Evolutionary conservation across 2,797 vertebrate genomes (phyloP).

Genomic region (Gymnodraco acuticeps): DNA sequence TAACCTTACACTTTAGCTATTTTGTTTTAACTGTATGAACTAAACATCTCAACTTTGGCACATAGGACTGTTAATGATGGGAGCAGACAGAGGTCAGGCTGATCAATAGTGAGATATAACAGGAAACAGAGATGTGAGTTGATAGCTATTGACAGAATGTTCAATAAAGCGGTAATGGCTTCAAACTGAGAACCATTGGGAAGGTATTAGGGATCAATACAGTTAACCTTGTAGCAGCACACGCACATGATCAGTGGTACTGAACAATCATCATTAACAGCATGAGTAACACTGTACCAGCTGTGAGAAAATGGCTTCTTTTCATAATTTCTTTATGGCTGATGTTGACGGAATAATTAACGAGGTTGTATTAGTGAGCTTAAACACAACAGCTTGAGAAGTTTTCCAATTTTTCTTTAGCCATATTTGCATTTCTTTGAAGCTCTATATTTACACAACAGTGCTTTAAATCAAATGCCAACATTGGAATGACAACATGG

Average conservation of each 20-base stretch:
- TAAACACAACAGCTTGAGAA: neutral
- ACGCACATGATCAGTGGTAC: slow-evolving; percentile 28
- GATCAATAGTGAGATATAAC: slow-evolving; percentile 57
- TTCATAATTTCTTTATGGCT: neutral
- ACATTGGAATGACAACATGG: neutral
- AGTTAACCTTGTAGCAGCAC: slow-evolving; percentile 43
- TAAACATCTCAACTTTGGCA: slow-evolving; percentile 6
- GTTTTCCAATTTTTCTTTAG: neutral
- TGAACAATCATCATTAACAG: slow-evolving; percentile 6
- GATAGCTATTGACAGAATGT: slow-evolving; percentile 64
- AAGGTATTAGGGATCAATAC: slow-evolving; percentile 65
- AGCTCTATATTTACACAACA: neutral
- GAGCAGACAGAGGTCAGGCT: slow-evolving; percentile 51
- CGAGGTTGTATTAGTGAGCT: neutral
- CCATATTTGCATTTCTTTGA: neutral
- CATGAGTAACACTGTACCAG: neutral
- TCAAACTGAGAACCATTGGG: slow-evolving; percentile 60
- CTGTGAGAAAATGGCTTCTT: neutral
- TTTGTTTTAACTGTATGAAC: slow-evolving; percentile 6
- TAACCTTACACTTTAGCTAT: neutral
- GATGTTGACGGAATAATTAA: neutral
- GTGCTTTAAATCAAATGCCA: neutral
- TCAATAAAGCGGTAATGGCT: slow-evolving; percentile 75
- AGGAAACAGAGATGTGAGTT: slow-evolving; percentile 59
- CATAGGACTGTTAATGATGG: slow-evolving; percentile 20